Percentiles rank a stretch among this genome's conserved stretches.
Evolutionary conservation across 2,113 vertebrate genomes (phyloP).

Genomic region (Microcebus ravelobensis): DNA sequence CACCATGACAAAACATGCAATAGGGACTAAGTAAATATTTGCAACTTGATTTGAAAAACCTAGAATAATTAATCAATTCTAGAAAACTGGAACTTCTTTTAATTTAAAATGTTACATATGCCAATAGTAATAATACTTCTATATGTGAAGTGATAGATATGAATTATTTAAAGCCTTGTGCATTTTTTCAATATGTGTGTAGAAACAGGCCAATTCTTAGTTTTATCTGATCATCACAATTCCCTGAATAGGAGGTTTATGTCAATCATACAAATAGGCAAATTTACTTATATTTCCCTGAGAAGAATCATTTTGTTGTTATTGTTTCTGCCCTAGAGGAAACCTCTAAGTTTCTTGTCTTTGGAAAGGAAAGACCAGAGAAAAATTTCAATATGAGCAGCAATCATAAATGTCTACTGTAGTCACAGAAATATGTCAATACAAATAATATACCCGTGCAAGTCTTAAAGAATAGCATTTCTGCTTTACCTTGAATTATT

Average conservation of each 20-base stretch:
- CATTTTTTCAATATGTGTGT: neutral
- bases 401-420: neutral
- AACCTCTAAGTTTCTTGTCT: neutral
- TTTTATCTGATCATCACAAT: neutral
- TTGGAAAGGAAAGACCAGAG: neutral
- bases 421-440: neutral
- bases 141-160: neutral
- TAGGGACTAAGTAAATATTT: neutral
- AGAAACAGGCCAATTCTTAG: neutral
- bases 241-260: neutral
- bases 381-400: neutral
- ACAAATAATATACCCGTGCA: neutral
- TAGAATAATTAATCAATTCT: neutral
- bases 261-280: neutral
- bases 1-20: neutral
- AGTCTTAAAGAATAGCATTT: conserved; percentile 15
- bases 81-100: neutral
- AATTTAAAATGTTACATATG: neutral
- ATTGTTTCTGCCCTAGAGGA: neutral
- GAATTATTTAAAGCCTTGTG: neutral
- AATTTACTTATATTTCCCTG: neutral
- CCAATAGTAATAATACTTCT: neutral
- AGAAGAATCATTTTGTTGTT: neutral
- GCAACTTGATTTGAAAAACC: neutral
- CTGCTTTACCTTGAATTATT: neutral